Evolutionary conservation across 37 sponge, comb jelly and placozoan species (phyloP).

Genomic region (Cliona cf. orientalis): DNA sequence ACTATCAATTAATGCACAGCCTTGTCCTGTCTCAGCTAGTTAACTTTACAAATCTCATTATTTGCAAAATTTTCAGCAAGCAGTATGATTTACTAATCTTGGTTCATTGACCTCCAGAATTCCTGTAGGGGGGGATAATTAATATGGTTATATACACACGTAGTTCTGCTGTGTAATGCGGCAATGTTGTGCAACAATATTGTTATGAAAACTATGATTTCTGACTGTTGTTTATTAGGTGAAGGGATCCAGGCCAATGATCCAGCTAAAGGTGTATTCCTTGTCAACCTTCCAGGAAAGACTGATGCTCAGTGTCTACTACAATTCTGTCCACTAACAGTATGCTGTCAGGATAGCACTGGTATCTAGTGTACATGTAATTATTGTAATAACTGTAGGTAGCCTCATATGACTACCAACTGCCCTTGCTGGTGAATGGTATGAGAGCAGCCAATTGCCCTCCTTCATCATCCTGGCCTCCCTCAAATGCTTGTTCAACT

Average conservation of each 20-base stretch:
- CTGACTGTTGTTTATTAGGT: too few species aligned
- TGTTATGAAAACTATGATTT: too few species aligned
- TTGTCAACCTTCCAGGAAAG: constrained; percentile 23
- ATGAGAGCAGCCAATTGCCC: constrained; percentile 69
- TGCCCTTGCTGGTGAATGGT: constrained; percentile 91
- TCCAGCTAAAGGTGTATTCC: too few species aligned
- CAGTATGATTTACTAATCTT: neutral
- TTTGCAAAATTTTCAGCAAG: neutral
- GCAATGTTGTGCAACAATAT: too few species aligned
- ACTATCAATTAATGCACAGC: too few species aligned
- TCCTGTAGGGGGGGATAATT: too few species aligned
- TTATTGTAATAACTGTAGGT: constrained; percentile 46
- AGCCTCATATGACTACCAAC: constrained; percentile 88
- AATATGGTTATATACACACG: too few species aligned
- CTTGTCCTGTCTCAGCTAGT: too few species aligned
- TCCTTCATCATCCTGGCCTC: constrained; percentile 88
- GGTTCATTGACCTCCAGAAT: too few species aligned
- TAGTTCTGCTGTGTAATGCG: too few species aligned
- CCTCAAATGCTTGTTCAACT: constrained; percentile 46
- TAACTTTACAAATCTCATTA: neutral
- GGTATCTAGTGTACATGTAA: neutral
- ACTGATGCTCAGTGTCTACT: constrained; percentile 11
- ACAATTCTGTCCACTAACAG: constrained; percentile 32
- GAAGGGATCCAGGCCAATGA: too few species aligned
- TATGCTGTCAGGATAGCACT: neutral